Base-by-base conservation (phyloP, 2,113 vertebrate genomes). In the Hypomesus transpacificus region DNA sequence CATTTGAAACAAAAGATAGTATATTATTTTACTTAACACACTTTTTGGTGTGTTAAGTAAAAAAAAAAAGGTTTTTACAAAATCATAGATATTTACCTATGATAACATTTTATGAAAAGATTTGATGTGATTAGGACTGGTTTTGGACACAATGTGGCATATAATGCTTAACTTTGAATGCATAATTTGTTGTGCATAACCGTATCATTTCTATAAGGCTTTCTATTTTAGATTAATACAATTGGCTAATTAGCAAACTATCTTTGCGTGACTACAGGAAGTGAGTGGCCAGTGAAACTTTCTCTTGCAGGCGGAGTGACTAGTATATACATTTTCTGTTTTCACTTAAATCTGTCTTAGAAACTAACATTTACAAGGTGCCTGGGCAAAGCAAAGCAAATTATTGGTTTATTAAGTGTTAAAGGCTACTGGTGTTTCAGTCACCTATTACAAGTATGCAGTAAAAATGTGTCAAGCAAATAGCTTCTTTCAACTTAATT, bases 391-490 rank as follows among this genome's bases (percentile, higher is more conserved):
- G 78, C 62, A 7, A 76, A 77, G 76, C 82, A 76, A 80, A 79
- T 57, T 62, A 78, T 84, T 85, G 67, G 74, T 90, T 91, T 90
- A 91, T 89, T 82, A 87, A 82, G 88, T 90, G 89, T 83, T 71
- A 81, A 82, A 80, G 71, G 80, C 83, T 83, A 85, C 84, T 79
- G 81, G 28, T 73, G 71, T 80, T 89, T 85, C 71, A 83, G 88
- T 76, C 80, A 81, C 78, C 77, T 82, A 85, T 89, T 90, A 87
- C 87, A 84, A 64, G 69, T 80, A 76, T n/a, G 77, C 79, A 74
- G 64, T 91, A 89, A 89, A 89, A 88, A 86, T 68, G 83, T 87
- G 83, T 86, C 80, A 82, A 82, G 80, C 89, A 88, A 89, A 89
- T 89, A 70, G 61, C 76, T 79, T 83, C 76, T 84, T 82, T 80